Percentiles rank a stretch among this genome's conserved stretches.
These are phyloP conservation scores for Stenotaenia linearis DNA, from an alignment of 2,888 invertebrate genomes.

Conservation along the genomic window DNA sequence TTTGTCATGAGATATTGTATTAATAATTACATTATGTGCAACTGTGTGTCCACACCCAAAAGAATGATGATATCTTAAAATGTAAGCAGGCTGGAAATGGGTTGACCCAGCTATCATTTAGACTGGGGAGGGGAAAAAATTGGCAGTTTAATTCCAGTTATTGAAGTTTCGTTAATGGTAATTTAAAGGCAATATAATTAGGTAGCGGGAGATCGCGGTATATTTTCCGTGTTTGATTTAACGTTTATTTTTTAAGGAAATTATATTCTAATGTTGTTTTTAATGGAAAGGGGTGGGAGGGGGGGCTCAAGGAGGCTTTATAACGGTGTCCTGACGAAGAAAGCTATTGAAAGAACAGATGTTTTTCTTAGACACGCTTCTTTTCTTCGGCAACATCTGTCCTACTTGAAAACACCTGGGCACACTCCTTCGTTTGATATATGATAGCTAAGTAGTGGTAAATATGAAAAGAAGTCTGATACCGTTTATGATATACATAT, in stretches of 20 bases:
- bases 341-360: slow-evolving; percentile 17
- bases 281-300: background rate
- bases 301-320: background rate
- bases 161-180: slow-evolving; percentile 16
- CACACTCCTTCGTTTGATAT: slow-evolving; percentile 23
- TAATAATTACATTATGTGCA: slow-evolving; percentile 26
- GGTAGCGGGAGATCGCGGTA: background rate
- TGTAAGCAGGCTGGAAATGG: slow-evolving; percentile 13
- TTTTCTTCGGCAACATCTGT: slow-evolving; percentile 7
- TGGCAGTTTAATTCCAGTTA: slow-evolving; percentile 10
- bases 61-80: slow-evolving; percentile 26
- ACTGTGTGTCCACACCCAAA: slow-evolving; percentile 26
- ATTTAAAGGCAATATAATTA: slow-evolving; percentile 1
- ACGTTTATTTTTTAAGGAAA: background rate
- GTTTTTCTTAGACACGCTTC: slow-evolving; percentile 24
- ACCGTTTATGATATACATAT: background rate
- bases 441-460: slow-evolving; percentile 5
- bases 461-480: background rate
- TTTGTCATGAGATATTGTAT: slow-evolving; percentile 17
- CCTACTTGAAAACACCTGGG: slow-evolving; percentile 20
- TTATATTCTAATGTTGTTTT: background rate
- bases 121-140: background rate
- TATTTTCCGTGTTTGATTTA: background rate
- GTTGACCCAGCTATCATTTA: slow-evolving; percentile 10
- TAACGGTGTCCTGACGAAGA: background rate